Base-by-base conservation (phyloP, 2,888 invertebrate species). In the Agonopterix subpropinquella region DNA sequence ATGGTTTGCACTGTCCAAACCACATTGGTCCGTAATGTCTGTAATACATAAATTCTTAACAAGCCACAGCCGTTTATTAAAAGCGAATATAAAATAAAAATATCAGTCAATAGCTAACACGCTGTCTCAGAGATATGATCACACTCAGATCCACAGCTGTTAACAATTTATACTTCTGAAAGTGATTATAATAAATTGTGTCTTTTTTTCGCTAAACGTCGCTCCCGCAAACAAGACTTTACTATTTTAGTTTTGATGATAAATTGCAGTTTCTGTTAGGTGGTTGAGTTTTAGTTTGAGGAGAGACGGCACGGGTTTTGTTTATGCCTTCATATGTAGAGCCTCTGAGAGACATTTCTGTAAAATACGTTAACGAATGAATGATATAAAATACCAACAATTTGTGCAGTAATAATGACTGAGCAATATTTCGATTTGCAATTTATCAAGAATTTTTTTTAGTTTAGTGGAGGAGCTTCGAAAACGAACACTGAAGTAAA, bases 161-260 rank as follows among this genome's bases (percentile, higher is more conserved):
- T 61, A 64, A 65, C 65, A 59, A 71, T 74, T 71, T 48, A 65
- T 54, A 62, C 62, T 56, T 59, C 64, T 56, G 60, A 63, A 67
- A 66, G 68, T 72, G 71, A 75, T 77, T 68, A 70, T 67, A 74
- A 75, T 71, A 70, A 73, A 77, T 69, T 60, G 63, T 65, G 62
- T 70, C 65, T 68, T 77, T 80, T 80, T 80, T 78, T 73, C 70
- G 80, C 80, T 69, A 73, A 75, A 70, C 62, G 58, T 52, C 65
- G 56, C 83, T 81, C 83, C 83, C 82, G 82, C 82, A 71, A 74
- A 73, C 80, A 67, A 56, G 60, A 57, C 58, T 63, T 65, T 64
- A 75, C 81, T 84, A 84, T 84, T 86, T 83, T 73, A 68, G 80
- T 75, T 76, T 67, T 68, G 64, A 73, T 85, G 81, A 84, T 80